Conservation (phyloP, 2,113 vertebrate genomes). For the Tylochromis polylepis region DNA sequence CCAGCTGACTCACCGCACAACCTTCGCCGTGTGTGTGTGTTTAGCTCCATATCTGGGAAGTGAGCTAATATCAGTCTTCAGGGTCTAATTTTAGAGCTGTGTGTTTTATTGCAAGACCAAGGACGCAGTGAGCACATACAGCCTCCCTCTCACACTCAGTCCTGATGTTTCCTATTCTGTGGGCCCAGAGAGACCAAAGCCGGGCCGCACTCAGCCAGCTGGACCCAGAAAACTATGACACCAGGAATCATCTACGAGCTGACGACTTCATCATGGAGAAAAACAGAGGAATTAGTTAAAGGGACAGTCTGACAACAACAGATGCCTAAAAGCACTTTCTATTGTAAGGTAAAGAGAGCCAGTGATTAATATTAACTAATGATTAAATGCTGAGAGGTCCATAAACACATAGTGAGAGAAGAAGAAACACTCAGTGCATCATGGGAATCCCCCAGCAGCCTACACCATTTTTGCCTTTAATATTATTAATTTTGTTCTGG, state of each 20-base stretch:
- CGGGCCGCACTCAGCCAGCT: neutral
- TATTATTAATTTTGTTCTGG: neutral
- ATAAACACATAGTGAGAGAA: neutral
- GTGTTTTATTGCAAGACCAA: conserved; percentile 37
- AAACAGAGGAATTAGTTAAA: neutral
- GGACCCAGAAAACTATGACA: neutral
- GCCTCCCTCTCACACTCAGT: neutral
- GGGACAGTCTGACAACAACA: neutral
- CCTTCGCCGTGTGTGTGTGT: neutral
- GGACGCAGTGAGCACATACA: neutral
- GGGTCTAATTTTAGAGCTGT: conserved; percentile 63
- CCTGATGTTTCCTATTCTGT: conserved; percentile 40
- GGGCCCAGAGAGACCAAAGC: neutral
- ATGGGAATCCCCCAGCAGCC: neutral
- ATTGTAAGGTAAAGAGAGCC: neutral
- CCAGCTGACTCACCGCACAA: neutral
- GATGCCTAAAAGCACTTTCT: neutral
- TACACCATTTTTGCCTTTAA: neutral
- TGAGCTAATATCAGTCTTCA: conserved; percentile 62
- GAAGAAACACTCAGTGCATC: rapidly evolving
- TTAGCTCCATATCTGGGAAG: conserved; percentile 32
- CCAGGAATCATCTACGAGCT: neutral
- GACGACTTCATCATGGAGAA: neutral
- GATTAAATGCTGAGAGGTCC: neutral
- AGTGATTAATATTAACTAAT: neutral